Evolutionary conservation across 2,797 vertebrate genomes (phyloP), one percentile per base, ranked within the genome.

Genomic region (Intellagama lesueurii): DNA sequence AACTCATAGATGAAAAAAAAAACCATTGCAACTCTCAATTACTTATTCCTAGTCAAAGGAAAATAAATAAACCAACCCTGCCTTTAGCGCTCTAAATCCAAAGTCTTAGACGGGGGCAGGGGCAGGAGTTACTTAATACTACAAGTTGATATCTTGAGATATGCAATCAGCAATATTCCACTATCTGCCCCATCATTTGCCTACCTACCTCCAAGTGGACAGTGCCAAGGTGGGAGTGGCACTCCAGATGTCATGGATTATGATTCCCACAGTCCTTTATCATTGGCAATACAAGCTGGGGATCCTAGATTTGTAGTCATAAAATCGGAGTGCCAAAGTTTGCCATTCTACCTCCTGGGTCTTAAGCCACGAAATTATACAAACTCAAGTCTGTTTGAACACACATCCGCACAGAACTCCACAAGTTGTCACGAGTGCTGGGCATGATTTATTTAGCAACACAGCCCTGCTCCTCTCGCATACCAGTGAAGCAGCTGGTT

Each of bases 391-490:
- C 60, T 64, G 16, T 64, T 64, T 89, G 75, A 93, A 30, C 2
- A 78, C n/a, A 93, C 64, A 87, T 35, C 30, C 28, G 40, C 76
- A 47, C 4, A 47, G 35, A 68, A 3, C 4, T 26, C 47, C n/a
- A 14, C 16, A 32, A 8, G 19, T n/a, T 14, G 88, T 80, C 79
- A 86, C 32, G 52, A 90, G 72, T 78, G 87, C 72, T 83, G 60
- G 64, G 35, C 81, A 30, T n/a, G n/a, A 83, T 90, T 94, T 81
- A 93, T 94, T 90, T 89, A 92, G 87, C 89, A 88, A 84, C 86
- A 79, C n/a, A 82, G 89, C 80, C 88, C 1, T 92, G 85, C 88
- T 0, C 81, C 70, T 86, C 70, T 86, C 60, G 11, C 60, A 56
- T n/a, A 56, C 84, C 5, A 77, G 7, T 28, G 9, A 89, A 92